Evolutionary conservation across 1,140 invertebrate genomes (phyloP), one percentile per base, ranked within the genome.

Genomic region (Rhopalosiphum maidis): DNA sequence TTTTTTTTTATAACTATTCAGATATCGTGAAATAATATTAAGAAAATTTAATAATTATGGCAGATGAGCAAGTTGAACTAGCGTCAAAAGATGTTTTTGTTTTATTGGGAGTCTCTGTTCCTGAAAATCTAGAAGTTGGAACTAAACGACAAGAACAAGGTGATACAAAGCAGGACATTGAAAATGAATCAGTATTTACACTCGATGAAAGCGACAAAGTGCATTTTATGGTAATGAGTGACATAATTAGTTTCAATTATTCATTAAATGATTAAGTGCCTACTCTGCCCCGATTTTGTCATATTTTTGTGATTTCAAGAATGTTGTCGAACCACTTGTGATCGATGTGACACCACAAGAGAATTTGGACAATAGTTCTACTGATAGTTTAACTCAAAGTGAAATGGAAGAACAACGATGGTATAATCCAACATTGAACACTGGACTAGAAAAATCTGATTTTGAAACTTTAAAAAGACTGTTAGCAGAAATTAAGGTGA

Each of bases 71-170:
- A 54, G 77, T 85, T 9, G 91, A 93, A 7, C 54, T 93, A 51
- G 48, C 91, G 1, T 51, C 91, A 41, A 54, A 93, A 93, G 91
- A 93, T n/a, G 82, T 93, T 43, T 93, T 93, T 21, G 35, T 93
- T 54, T 54, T 93, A 30, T 23, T 93, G 35, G 82, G 48, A 54
- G 91, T 85, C 18, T 82, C 91, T 41, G 11, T 37, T 41, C 82
- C 91, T 22, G 82, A 86, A 41, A 93, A 93, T 54, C 7, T 93
- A 86, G 91, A 93, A 18, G 55, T 18, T 11, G 23, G 48, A 43
- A 93, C 2, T 37, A 93, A 93, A 55, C 35, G 30, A 3, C 43
- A 86, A 43, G 82, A 93, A 43, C n/a, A 43, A 55, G n/a, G 15
- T 25, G 68, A 51, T 22, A 37, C 22, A 21, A 85, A 86, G n/a